Conservation (phyloP, 1,140 invertebrate genomes). For the Dendrolimus kikuchii region DNA sequence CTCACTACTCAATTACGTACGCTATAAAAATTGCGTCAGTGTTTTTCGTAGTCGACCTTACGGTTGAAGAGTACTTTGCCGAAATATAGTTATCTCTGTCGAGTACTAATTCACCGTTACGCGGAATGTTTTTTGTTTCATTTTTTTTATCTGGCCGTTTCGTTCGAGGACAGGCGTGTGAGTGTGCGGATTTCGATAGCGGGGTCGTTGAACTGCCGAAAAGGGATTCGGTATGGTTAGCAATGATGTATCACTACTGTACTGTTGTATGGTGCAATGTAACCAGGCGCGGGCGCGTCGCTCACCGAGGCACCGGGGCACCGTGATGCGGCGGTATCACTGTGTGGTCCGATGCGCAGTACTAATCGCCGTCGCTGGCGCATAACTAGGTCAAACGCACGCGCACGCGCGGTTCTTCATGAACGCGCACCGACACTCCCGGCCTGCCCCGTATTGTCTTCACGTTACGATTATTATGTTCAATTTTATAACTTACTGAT, state of each 20-base stretch:
- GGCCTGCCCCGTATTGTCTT: conserved; percentile 13
- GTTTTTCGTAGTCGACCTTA: conserved; percentile 67
- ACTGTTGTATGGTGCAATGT: conserved; percentile 47
- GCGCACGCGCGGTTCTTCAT: conserved; percentile 53
- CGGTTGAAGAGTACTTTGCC: conserved; percentile 45
- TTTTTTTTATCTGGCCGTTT: conserved; percentile 60
- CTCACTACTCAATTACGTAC: conserved; percentile 65
- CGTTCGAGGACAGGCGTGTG: conserved; percentile 57
- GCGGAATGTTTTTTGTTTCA: conserved; percentile 54
- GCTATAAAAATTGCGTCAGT: conserved; percentile 70
- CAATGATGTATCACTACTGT: conserved; percentile 41
- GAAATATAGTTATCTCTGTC: conserved; percentile 70
- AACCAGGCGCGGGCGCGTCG: conserved; percentile 23
- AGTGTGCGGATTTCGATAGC: conserved; percentile 70
- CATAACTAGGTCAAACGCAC: conserved; percentile 57
- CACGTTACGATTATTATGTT: conserved; percentile 7
- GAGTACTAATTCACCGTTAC: conserved; percentile 56
- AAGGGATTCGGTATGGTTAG: conserved; percentile 61
- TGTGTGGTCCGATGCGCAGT: conserved; percentile 42
- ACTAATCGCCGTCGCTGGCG: conserved; percentile 32
- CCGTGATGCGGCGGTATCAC: conserved; percentile 8
- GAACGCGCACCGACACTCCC: conserved; percentile 27
- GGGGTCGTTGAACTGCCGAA: conserved; percentile 60
- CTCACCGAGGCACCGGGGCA: conserved; percentile 8
- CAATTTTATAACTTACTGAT: too few species aligned